Evolutionary conservation across 2,113 vertebrate species (phyloP).

Genomic region (Poeciliopsis turrubarensis): DNA sequence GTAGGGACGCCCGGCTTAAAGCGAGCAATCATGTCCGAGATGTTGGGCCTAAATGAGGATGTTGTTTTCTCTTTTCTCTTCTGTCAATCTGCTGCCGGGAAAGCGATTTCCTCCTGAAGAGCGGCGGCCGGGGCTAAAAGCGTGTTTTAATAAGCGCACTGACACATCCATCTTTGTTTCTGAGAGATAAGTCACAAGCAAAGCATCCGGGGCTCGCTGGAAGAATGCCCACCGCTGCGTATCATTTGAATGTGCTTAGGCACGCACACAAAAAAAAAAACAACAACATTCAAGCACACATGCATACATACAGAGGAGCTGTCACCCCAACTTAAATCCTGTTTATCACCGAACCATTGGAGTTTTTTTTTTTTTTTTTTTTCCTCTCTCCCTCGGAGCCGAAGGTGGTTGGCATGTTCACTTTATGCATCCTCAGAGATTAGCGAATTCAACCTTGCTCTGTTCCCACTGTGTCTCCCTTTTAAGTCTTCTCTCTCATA

Average conservation of each 20-base stretch:
- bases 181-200: conserved; percentile 80
- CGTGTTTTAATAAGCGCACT: conserved; percentile 81
- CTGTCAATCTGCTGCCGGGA: conserved; percentile 79
- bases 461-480: conserved; percentile 70
- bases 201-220: conserved; percentile 76
- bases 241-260: conserved; percentile 74
- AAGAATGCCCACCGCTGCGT: conserved; percentile 73
- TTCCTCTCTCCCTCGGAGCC: conserved; percentile 65
- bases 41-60: conserved; percentile 80
- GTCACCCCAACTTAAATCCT: conserved; percentile 82
- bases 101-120: conserved; percentile 79
- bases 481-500: conserved; percentile 76
- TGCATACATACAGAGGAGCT: conserved; percentile 71
- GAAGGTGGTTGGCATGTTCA: conserved; percentile 83
- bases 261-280: conserved; percentile 57
- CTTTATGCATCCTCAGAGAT: conserved; percentile 81
- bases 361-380: conserved; percentile 66
- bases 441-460: conserved; percentile 78
- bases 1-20: conserved; percentile 78
- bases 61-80: conserved; percentile 78
- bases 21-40: conserved; percentile 80
- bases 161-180: conserved; percentile 83
- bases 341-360: conserved; percentile 78
- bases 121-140: conserved; percentile 76
- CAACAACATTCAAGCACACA: conserved; percentile 51